These are phyloP conservation scores for Psix sp. DNA, from an alignment of 1,140 invertebrate species.

Conservation along the genomic window DNA sequence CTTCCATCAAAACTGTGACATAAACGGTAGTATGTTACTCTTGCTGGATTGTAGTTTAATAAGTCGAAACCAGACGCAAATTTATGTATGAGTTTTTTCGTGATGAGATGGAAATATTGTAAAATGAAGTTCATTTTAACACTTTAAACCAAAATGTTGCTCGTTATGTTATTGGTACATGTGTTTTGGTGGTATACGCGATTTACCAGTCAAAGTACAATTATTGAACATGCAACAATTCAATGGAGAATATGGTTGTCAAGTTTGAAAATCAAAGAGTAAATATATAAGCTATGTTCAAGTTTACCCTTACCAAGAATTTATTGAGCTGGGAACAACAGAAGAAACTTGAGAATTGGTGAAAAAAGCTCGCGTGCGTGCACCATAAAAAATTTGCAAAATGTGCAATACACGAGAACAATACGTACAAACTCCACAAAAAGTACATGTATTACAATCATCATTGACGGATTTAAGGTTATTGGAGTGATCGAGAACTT, in stretches of 20 bases:
- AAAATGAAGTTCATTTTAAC: background rate
- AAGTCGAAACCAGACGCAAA: conserved; percentile 24
- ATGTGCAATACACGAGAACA: too few species aligned
- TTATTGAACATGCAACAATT: conserved; percentile 39
- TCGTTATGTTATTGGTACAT: conserved; percentile 1
- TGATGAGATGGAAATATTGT: background rate
- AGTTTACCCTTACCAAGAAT: background rate
- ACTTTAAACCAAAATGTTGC: background rate
- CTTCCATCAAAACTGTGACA: conserved; percentile 20
- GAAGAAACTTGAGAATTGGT: too few species aligned
- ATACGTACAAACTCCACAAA: too few species aligned
- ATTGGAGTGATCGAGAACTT: too few species aligned
- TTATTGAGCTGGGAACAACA: too few species aligned
- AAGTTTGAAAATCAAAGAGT: background rate
- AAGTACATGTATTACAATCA: too few species aligned
- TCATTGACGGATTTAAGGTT: too few species aligned
- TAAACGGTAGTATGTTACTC: conserved; percentile 36
- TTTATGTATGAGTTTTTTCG: conserved; percentile 22
- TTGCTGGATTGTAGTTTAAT: conserved; percentile 48
- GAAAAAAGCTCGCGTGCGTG: too few species aligned
- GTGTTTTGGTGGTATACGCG: conserved; percentile 28
- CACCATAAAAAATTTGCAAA: too few species aligned
- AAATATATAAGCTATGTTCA: background rate
- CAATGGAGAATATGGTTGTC: conserved; percentile 38
- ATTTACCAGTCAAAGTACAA: conserved; percentile 30